Evolutionary conservation across 2,888 invertebrate genomes (phyloP).

Genomic region (Melieria crassipennis): DNA sequence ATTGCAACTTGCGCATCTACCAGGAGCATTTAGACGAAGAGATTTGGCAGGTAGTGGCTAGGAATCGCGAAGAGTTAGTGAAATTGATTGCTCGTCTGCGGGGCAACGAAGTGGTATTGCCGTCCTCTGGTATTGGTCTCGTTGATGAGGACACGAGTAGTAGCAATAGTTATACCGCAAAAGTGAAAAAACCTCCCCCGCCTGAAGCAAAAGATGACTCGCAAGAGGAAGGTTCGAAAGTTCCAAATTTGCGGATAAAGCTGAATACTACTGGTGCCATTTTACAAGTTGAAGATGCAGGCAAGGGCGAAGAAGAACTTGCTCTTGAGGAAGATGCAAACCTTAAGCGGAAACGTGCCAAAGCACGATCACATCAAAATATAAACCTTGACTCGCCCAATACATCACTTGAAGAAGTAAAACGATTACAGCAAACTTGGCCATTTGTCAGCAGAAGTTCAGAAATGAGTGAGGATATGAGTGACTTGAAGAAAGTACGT

Average conservation of each 20-base stretch:
- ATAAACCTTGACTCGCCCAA: constrained; percentile 37
- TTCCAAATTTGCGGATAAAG: constrained; percentile 64
- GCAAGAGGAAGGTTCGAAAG: constrained; percentile 67
- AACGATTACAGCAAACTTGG: constrained; percentile 49
- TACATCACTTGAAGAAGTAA: constrained; percentile 46
- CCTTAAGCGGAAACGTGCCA: constrained; percentile 3
- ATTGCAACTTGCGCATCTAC: constrained; percentile 90
- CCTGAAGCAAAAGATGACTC: constrained; percentile 66
- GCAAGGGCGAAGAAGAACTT: constrained; percentile 43
- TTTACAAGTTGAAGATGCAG: constrained; percentile 20
- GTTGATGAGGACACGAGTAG: constrained; percentile 76
- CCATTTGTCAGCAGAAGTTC: constrained; percentile 46
- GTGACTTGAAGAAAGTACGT: constrained; percentile 53
- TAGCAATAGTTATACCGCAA: constrained; percentile 64
- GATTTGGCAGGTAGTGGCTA: constrained; percentile 92
- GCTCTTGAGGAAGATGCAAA: constrained; percentile 45
- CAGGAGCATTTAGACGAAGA: constrained; percentile 97
- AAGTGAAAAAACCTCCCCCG: constrained; percentile 48
- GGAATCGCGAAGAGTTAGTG: constrained; percentile 83
- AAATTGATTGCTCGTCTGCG: constrained; percentile 80
- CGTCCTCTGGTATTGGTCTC: constrained; percentile 68
- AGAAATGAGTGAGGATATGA: constrained; percentile 35
- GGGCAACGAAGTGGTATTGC: constrained; percentile 74
- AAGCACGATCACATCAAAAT: constrained; percentile 53
- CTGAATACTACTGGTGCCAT: constrained; percentile 43